Percentiles rank a stretch among this genome's conserved stretches.
These are phyloP conservation scores for Copidosoma aretas DNA, from an alignment of 2,888 invertebrate genomes.

Conservation along the genomic window DNA sequence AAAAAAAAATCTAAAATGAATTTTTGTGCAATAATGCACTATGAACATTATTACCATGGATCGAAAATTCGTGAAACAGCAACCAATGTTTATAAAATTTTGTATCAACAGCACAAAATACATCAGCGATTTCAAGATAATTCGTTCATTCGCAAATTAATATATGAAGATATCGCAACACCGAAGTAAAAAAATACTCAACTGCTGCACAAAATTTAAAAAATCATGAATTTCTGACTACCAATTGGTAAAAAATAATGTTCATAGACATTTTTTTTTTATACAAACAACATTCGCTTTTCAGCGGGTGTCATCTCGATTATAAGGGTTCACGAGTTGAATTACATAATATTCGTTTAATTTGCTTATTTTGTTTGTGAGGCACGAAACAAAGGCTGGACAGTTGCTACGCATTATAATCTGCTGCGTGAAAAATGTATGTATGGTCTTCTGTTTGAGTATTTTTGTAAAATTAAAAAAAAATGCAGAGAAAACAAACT, in stretches of 20 bases:
- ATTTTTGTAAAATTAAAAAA: slow-evolving; percentile 22
- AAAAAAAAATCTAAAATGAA: slow-evolving; percentile 26
- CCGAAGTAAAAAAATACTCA: too few relatives aligned
- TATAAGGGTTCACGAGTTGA: slow-evolving; percentile 24
- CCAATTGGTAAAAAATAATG: too few relatives aligned
- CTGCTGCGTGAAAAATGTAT: slow-evolving; percentile 5
- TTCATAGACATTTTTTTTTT: too few relatives aligned
- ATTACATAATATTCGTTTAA: slow-evolving; percentile 8
- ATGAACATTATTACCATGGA: too few relatives aligned
- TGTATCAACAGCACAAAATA: slow-evolving; percentile 19
- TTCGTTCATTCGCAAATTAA: too few relatives aligned
- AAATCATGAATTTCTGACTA: too few relatives aligned
- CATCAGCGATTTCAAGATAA: too few relatives aligned
- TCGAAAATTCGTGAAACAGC: too few relatives aligned
- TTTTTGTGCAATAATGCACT: slow-evolving; percentile 4
- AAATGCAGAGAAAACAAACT: slow-evolving; percentile 13
- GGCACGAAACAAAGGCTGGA: slow-evolving; percentile 39
- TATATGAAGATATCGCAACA: too few relatives aligned
- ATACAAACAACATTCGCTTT: too few relatives aligned
- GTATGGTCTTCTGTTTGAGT: slow-evolving; percentile 30
- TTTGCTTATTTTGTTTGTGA: slow-evolving; percentile 22
- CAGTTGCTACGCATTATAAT: slow-evolving; percentile 15
- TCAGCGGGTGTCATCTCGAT: too few relatives aligned
- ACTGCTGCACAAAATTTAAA: too few relatives aligned
- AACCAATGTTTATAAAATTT: slow-evolving; percentile 13